A percentile compares a stretch with the other conserved stretches of the same genome.
phyloP scores from a whole-genome alignment of 2,797 vertebrate genomes.

The Clarias fuscus region DNA sequence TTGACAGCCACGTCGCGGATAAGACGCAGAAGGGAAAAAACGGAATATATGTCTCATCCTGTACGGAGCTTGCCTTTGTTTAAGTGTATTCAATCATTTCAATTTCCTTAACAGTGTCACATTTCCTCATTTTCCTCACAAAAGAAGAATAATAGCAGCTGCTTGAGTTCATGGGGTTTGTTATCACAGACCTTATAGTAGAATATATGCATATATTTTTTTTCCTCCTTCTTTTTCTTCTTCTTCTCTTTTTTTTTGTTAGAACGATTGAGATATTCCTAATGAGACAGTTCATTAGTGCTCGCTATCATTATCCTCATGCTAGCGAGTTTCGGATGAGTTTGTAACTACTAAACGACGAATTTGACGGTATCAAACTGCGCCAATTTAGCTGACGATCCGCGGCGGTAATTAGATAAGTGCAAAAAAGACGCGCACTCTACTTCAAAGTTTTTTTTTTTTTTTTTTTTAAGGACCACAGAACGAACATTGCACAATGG shows the following conservation, averaged over 20 bases:
- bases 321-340: conserved; percentile 1
- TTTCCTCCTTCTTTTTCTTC: too few relatives aligned
- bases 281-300: conserved; percentile 45
- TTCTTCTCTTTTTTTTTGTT: not conserved
- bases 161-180: conserved; percentile 27
- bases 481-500: conserved; percentile 1
- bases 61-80: conserved; percentile 20
- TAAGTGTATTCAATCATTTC: conserved; percentile 38
- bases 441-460: conserved; percentile 54
- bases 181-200: conserved; percentile 25
- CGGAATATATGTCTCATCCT: conserved; percentile 21
- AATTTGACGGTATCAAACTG: conserved; percentile 29
- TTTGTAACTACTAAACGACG: conserved; percentile 33
- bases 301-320: conserved; percentile 31
- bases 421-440: conserved; percentile 6
- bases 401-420: conserved; percentile 48
- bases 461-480: not conserved
- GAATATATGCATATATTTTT: not conserved
- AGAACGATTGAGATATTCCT: conserved; percentile 31
- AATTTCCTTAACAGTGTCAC: conserved; percentile 38
- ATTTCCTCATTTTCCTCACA: conserved; percentile 40
- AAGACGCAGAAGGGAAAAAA: not conserved
- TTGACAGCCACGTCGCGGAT: conserved; percentile 31
- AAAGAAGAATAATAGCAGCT: conserved; percentile 42
- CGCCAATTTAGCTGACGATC: conserved; percentile 36